Evolutionary conservation across 2,888 invertebrate species (phyloP), one percentile per base, ranked within the genome.

Genomic region (Boloria euphrosyne): DNA sequence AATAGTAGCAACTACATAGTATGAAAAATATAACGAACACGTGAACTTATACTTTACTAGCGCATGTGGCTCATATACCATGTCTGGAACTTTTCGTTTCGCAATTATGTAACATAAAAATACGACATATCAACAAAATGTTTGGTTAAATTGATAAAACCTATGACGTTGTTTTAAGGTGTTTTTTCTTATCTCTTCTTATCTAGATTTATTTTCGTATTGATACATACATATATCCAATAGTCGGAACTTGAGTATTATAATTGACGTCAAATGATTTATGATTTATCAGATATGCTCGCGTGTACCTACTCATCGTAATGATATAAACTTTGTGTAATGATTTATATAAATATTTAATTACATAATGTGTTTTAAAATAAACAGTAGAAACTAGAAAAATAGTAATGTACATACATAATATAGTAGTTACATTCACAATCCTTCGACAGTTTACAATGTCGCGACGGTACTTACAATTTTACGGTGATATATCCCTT

Each of bases 121-220:
- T 6, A 44, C n/a, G 16, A 50, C n/a, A 6, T 13, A 50, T 18
- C 7, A 43, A 49, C 10, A 38, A 38, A 10, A 38, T 38, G 10
- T 55, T 57, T 31, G 31, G 17, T 22, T 16, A 17, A 13, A 51
- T 4, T 38, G 52, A 58, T 58, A 47, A 52, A 51, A 52, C 17
- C 18, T 58, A 53, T 65, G 65, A 65, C 65, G 53, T 65, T 13
- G 22, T n/a, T 46, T 51, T 14, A 27, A 51, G 31, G 18, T 16
- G 61, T 55, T 65, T 65, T 31, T 43, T 62, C 44, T 62, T 68
- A 67, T 64, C 62, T 53, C 44, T 14, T 65, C 27, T 53, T 65
- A 68, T 68, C 54, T 62, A 53, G 49, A 62, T 62, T 50, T 62
- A 58, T 52, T 54, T 62, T 49, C 57, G 38, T 62, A 10, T 31